phyloP scores from a whole-genome alignment of 2,797 vertebrate genomes.

The Acanthopagrus latus region DNA sequence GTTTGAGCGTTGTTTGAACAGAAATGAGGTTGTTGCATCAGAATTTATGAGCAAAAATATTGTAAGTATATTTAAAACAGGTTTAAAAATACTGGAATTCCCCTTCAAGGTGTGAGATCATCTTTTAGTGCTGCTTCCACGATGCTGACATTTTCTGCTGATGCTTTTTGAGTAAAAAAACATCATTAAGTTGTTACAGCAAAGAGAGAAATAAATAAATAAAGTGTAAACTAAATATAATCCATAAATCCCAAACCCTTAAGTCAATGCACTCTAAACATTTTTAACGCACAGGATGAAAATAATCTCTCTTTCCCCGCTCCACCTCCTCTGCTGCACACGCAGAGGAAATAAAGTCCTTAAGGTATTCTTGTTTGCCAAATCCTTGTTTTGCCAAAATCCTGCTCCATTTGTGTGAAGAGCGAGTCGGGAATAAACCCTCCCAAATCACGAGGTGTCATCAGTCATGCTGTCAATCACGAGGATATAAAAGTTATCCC shows the following conservation, averaged over 20 bases:
- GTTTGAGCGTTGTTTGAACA: not conserved
- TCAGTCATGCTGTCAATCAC: conserved; percentile 57
- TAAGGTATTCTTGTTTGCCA: conserved; percentile 54
- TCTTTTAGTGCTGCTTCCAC: not conserved
- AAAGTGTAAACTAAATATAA: conserved; percentile 6
- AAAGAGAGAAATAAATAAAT: not conserved
- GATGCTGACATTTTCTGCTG: not conserved
- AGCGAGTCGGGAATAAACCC: conserved; percentile 45
- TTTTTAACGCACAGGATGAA: conserved; percentile 35
- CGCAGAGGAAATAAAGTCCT: conserved; percentile 14
- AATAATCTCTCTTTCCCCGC: conserved; percentile 22
- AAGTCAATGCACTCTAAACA: conserved; percentile 27
- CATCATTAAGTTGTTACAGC: not conserved
- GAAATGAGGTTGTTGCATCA: not conserved
- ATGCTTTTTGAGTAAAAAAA: not conserved
- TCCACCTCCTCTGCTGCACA: conserved; percentile 21
- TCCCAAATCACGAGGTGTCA: conserved; percentile 36
- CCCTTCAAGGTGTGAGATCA: not conserved
- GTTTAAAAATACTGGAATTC: too few species aligned
- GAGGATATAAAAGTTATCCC: conserved; percentile 28
- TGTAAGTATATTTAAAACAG: too few species aligned
- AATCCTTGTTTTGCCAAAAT: conserved; percentile 51
- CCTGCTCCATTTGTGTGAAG: conserved; percentile 47
- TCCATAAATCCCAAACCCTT: conserved; percentile 14
- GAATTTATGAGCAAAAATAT: not conserved